These are phyloP conservation scores for Globodera rostochiensis DNA, from an alignment of 1,140 invertebrate genomes.

Conservation along the genomic window DNA sequence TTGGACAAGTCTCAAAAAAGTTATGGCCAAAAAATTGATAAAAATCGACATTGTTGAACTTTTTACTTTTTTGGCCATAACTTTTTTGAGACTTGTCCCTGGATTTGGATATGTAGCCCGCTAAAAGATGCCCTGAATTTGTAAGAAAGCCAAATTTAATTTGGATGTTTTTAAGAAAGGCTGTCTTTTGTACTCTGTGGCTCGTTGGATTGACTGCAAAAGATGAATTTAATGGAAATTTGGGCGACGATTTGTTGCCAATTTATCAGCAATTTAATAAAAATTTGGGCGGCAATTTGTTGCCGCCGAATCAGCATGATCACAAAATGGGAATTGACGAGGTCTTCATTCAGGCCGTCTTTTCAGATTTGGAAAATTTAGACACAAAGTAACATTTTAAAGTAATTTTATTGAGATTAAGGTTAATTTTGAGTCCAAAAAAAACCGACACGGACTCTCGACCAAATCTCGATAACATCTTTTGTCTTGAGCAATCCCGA, in stretches of 20 bases:
- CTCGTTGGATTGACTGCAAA: constrained; percentile 5
- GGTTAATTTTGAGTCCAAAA: too few relatives aligned
- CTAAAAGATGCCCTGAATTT: too few relatives aligned
- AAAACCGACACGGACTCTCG: too few relatives aligned
- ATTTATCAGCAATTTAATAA: background rate
- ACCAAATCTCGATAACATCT: too few relatives aligned
- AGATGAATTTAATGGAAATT: background rate
- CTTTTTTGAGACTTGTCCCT: too few relatives aligned
- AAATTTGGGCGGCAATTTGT: background rate
- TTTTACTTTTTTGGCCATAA: too few relatives aligned
- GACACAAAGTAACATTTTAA: background rate
- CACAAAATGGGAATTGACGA: background rate
- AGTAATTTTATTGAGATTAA: too few relatives aligned
- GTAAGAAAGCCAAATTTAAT: background rate
- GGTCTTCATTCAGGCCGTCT: background rate
- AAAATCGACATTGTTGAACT: too few relatives aligned
- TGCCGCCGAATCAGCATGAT: background rate
- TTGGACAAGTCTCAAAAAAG: too few relatives aligned
- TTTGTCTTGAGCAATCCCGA: too few relatives aligned
- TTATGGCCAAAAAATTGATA: too few relatives aligned
- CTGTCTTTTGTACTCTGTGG: constrained; percentile 8
- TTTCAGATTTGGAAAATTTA: background rate
- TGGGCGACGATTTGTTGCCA: background rate
- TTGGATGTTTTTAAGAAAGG: background rate
- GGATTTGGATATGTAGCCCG: too few relatives aligned